Conservation (phyloP, 2,113 vertebrate species). For the Channa argus region DNA sequence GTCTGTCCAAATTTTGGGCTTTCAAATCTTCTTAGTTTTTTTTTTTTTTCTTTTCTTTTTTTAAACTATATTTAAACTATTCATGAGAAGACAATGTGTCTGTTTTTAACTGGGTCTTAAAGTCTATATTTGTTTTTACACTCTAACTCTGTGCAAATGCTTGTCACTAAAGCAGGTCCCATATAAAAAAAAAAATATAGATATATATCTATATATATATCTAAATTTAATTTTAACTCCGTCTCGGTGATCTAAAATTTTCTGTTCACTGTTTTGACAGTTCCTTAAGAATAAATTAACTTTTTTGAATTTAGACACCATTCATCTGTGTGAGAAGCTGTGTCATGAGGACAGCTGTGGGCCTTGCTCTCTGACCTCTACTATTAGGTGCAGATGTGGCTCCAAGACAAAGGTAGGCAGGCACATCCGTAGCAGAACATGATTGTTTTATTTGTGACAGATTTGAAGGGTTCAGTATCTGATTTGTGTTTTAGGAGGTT, state of each 20-base stretch:
- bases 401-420: conserved; percentile 90
- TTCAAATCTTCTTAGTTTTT: no score
- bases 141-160: no score
- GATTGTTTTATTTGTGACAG: not conserved
- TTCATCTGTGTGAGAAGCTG: conserved; percentile 93
- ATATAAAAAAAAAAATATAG: no score
- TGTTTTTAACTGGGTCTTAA: no score
- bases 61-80: no score
- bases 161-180: no score
- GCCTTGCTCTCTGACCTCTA: conserved; percentile 92
- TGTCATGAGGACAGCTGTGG: conserved; percentile 96
- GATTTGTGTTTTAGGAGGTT: conserved; percentile 86
- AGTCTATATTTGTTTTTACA: no score
- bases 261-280: not conserved
- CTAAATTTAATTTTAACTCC: not conserved
- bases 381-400: conserved; percentile 93
- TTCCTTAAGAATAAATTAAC: not conserved
- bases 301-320: conserved; percentile 81
- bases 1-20: no score
- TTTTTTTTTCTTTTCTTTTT: no score
- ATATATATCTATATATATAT: no score
- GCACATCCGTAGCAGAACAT: not conserved
- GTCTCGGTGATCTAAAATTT: not conserved
- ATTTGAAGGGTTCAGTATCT: not conserved
- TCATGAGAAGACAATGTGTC: no score